Percentiles rank a stretch among this genome's conserved stretches.
Conservation (phyloP, 2,797 vertebrate species). For the Hydrocynus forskahlii region DNA sequence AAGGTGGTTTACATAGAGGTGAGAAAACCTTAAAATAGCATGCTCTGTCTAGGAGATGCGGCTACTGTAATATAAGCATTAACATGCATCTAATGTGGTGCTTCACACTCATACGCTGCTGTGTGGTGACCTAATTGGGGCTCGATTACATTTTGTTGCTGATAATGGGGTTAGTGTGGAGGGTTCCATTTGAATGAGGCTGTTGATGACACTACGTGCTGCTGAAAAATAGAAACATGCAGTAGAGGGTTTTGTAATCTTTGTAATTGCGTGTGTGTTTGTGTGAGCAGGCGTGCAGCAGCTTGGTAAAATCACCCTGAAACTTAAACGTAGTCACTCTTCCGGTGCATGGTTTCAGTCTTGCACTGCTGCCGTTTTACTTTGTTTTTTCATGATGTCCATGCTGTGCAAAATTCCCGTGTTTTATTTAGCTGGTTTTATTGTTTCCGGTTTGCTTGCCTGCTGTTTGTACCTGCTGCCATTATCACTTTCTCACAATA, state of each 20-base stretch:
- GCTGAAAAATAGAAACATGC: neutral
- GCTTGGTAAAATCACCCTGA: constrained; percentile 15
- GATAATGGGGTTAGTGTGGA: constrained; percentile 6
- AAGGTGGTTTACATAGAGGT: neutral
- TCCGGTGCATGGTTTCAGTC: constrained; percentile 14
- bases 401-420: constrained; percentile 34
- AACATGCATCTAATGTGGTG: neutral
- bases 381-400: constrained; percentile 22
- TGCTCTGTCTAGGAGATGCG: constrained; percentile 11
- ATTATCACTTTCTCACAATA: neutral
- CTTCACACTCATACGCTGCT: constrained; percentile 15
- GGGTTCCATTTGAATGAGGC: neutral
- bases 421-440: constrained; percentile 30
- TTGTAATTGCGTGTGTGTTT: constrained; percentile 1
- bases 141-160: constrained; percentile 31
- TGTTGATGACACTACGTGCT: neutral
- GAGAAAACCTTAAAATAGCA: neutral
- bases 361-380: constrained; percentile 7
- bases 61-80: constrained; percentile 18
- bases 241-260: neutral
- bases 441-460: constrained; percentile 12
- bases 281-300: neutral
- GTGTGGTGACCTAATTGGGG: constrained; percentile 40
- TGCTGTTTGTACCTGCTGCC: neutral
- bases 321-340: neutral